Evolutionary conservation across 2,113 vertebrate genomes (phyloP), one percentile per base, ranked within the genome.

Genomic region (Callipepla californica): DNA sequence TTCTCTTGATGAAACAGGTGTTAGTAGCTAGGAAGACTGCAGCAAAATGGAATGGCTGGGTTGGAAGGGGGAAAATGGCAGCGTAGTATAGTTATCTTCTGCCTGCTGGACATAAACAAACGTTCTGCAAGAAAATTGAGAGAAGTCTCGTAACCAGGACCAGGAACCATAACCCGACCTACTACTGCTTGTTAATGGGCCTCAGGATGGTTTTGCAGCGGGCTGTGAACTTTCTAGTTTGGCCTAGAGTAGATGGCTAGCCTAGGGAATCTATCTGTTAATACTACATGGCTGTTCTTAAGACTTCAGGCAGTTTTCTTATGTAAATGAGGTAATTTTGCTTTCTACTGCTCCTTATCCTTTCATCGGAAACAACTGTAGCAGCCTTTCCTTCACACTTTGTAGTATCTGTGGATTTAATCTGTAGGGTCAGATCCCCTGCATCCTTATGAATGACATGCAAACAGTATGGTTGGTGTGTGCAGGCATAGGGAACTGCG

Each of bases 401-500:
- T 65, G 75, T 51, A 25, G 44, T 51, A 59, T 38, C 34, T 76
- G 6, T 38, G 51, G 36, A 32, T 14, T 76, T 51, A 45, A 8
- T 36, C 44, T 21, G 20, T 55, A 48, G 28, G 47, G 7, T 28
- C 15, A 28, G 26, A 15, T 53, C 51, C 26, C 51, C 51, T 53
- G 26, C 26, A 17, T 47, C 61, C 14, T 2, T 4, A 2, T 3
- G 53, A 42, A 66, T 74, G 5, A 28, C 17, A 13, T 55, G 26
- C 20, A 12, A 40, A 40, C 40, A 40, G 40, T 42, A 8, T 4
- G 2, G 14, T 34, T 1, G 5, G 40, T 66, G 17, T 6, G 13
- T 0, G 0, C 32, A 38, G 34, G 15, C 9, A 3, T 22, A 40
- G 5, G 28, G 30, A 70, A 11, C 30, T 80, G 18, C 11, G 3